These are phyloP conservation scores for Tubulanus polymorphus DNA, from an alignment of 2,888 invertebrate species.

Conservation along the genomic window DNA sequence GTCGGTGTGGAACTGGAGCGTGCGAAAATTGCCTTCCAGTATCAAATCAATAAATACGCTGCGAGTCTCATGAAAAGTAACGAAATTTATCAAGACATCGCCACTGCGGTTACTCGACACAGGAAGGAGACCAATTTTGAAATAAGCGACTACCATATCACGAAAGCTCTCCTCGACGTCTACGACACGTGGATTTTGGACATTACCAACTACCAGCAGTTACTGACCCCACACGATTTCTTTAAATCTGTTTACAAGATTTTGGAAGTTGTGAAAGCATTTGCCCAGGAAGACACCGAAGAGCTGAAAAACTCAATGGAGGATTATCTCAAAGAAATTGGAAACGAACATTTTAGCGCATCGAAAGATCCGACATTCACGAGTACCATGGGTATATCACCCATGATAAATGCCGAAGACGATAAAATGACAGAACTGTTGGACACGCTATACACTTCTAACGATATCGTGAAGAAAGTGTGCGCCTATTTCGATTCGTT, in stretches of 20 bases:
- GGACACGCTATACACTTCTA: not conserved
- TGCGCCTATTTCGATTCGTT: not conserved
- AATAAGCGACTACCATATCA: not conserved
- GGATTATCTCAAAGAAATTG: not conserved
- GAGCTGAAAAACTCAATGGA: not conserved
- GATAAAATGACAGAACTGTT: not conserved
- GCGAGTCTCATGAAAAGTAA: not conserved
- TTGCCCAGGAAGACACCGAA: not conserved
- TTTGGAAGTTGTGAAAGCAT: not conserved
- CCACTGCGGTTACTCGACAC: not conserved
- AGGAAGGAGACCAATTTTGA: not conserved
- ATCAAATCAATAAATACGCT: not conserved
- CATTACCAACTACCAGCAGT: not conserved
- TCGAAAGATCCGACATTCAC: slow-evolving; percentile 1
- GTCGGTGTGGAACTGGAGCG: not conserved
- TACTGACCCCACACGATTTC: not conserved
- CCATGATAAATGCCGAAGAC: slow-evolving; percentile 1
- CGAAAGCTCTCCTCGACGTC: not conserved
- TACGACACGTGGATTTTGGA: slow-evolving; percentile 1
- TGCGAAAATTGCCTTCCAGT: not conserved
- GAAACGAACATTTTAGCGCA: slow-evolving; percentile 1
- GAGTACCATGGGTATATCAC: not conserved
- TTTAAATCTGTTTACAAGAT: not conserved
- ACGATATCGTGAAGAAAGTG: slow-evolving; percentile 1
- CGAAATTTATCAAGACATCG: not conserved